These are phyloP conservation scores for Latrodectus elegans DNA, from an alignment of 2,888 invertebrate species.

Conservation along the genomic window DNA sequence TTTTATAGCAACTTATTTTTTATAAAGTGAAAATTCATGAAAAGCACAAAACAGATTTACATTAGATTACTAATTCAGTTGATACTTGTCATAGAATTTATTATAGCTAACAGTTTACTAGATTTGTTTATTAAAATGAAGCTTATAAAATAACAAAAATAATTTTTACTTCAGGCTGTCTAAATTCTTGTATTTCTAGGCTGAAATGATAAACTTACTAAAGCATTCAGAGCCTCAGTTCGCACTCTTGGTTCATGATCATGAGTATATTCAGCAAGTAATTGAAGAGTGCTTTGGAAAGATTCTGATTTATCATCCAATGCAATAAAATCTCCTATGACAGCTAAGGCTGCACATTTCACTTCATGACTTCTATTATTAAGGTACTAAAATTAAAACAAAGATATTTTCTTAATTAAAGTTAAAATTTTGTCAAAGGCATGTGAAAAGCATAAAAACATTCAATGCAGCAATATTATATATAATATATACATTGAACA, in stretches of 20 bases:
- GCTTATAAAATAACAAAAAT: background rate
- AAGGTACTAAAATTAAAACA: conserved; percentile 78
- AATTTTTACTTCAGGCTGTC: too few relatives aligned
- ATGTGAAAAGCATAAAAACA: background rate
- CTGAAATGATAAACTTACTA: conserved; percentile 78
- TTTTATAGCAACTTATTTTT: too few relatives aligned
- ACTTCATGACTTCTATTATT: conserved; percentile 78
- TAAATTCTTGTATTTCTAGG: too few relatives aligned
- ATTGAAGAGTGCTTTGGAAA: conserved; percentile 78
- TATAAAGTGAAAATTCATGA: too few relatives aligned
- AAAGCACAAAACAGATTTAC: too few relatives aligned
- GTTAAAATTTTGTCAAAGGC: background rate
- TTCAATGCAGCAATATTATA: background rate
- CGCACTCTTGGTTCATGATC: conserved; percentile 92
- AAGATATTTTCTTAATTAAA: background rate
- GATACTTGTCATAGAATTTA: background rate
- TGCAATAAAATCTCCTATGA: conserved; percentile 83
- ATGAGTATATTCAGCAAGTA: conserved; percentile 89
- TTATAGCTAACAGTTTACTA: background rate
- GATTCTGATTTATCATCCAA: conserved; percentile 80
- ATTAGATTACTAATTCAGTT: too few relatives aligned
- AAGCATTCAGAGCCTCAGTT: conserved; percentile 89
- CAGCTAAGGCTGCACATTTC: conserved; percentile 80
- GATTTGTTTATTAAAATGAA: background rate
- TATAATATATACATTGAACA: background rate